Base-by-base conservation (phyloP, 2,797 vertebrate genomes). In the Natrix natrix region DNA sequence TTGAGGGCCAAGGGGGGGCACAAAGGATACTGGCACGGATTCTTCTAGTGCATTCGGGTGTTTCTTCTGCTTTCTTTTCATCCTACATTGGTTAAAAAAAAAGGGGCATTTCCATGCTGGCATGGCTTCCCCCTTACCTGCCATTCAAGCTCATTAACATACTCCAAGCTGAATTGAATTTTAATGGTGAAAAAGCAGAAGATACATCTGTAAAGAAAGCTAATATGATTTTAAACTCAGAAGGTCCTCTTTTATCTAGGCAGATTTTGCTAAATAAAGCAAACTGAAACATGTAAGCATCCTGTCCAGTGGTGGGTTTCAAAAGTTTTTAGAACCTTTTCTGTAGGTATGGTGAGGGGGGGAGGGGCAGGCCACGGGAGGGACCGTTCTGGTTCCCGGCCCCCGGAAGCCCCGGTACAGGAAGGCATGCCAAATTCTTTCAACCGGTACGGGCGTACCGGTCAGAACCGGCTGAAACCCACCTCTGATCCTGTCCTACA, bases 151-250 rank as follows among this genome's bases (percentile, higher is more conserved):
- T 93, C 88, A 17, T 86, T 57, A 48, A 55, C 56, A 54, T 63
- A 55, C 66, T 74, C 83, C 90, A 88, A 66, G 12, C 86, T 5
- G 43, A 12, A 20, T 90, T 95, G 63, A 90, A 94, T 95, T 96
- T 90, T 32, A 54, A 13, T 37, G 2, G 6, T 8, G 92, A 13
- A 95, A 94, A 89, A 26, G 28, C 0, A 54, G 90, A 32, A 56
- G 52, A 60, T 43, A 8, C 26, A 28, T 86, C 8, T 88, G 48
- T 63, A 86, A 86, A 86, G 87, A 91, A n/a, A 1, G 20, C 60
- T 4, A 20, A 87, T 83, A 0, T 17, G 43, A 26, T 60, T 94
- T 91, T 66, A 22, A 56, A 91, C 90, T 0, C 48, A 0, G 83
- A 55, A 32, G 14, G 4, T 17, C 52, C 43, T 48, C 5, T 60